Percentiles rank a stretch among this genome's conserved stretches.
phyloP scores from a whole-genome alignment of 2,797 vertebrate species.

The Girardinus metallicus region DNA sequence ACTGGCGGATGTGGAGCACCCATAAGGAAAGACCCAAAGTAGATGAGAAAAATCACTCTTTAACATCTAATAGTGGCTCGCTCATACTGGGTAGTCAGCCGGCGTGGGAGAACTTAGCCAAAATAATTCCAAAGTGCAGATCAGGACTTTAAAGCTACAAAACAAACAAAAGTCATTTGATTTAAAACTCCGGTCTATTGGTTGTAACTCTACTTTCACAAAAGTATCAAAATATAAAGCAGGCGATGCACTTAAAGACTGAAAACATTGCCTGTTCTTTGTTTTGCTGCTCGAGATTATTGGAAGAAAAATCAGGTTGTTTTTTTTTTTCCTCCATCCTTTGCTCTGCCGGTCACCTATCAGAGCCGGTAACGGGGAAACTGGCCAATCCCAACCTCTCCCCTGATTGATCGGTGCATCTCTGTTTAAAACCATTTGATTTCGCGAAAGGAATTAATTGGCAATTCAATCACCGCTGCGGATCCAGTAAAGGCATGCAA shows the following conservation, averaged over 20 bases:
- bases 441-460: constrained; percentile 63
- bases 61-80: neutral
- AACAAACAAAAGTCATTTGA: neutral
- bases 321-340: neutral
- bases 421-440: constrained; percentile 44
- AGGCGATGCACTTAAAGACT: neutral
- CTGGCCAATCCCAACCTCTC: neutral
- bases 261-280: neutral
- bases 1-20: constrained; percentile 72
- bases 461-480: constrained; percentile 58
- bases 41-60: constrained; percentile 1
- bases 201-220: neutral
- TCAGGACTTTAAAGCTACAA: constrained; percentile 21
- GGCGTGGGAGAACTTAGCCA: constrained; percentile 8
- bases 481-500: constrained; percentile 75
- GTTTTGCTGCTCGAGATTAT: neutral
- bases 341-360: neutral
- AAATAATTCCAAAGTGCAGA: constrained; percentile 11
- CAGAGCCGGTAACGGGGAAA: neutral
- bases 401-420: neutral
- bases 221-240: neutral
- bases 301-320: neutral
- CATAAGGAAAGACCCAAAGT: constrained; percentile 60
- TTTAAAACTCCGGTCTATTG: neutral
- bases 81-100: constrained; percentile 13